A percentile compares a stretch with the other conserved stretches of the same genome.
These are phyloP conservation scores for Achroia grisella DNA, from an alignment of 1,140 invertebrate species.

Conservation along the genomic window DNA sequence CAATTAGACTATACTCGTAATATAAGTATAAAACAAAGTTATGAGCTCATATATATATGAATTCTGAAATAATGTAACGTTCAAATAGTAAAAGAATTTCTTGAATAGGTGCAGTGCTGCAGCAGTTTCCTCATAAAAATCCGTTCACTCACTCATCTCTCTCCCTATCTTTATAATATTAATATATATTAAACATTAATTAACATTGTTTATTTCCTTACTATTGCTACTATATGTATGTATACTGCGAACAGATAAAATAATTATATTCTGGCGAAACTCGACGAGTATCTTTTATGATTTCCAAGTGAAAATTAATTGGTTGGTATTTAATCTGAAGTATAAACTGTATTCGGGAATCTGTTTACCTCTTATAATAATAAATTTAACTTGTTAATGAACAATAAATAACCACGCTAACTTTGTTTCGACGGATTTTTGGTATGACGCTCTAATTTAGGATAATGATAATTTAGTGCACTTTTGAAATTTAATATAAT, in stretches of 20 bases:
- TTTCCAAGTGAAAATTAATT: too few species aligned
- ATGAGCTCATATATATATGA: not conserved
- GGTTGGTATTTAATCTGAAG: too few species aligned
- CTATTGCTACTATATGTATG: not conserved
- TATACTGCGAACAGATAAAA: not conserved
- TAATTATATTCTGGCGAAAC: not conserved
- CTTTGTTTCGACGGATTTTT: not conserved
- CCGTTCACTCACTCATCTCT: too few species aligned
- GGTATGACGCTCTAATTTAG: too few species aligned
- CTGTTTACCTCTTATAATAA: not conserved
- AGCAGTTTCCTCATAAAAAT: too few species aligned
- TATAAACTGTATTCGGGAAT: not conserved
- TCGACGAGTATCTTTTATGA: not conserved
- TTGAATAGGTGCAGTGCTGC: too few species aligned
- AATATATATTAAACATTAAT: not conserved
- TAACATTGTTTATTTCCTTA: not conserved
- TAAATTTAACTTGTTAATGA: slow-evolving; percentile 4
- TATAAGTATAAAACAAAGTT: not conserved
- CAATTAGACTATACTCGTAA: not conserved
- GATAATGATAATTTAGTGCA: too few species aligned
- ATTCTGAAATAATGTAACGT: not conserved
- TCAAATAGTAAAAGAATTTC: not conserved
- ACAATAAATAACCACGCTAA: slow-evolving; percentile 1
- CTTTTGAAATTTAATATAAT: too few species aligned
- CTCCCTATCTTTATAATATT: too few species aligned